Evolutionary conservation across 2,113 vertebrate species (phyloP).

Genomic region (Gavia stellata): DNA sequence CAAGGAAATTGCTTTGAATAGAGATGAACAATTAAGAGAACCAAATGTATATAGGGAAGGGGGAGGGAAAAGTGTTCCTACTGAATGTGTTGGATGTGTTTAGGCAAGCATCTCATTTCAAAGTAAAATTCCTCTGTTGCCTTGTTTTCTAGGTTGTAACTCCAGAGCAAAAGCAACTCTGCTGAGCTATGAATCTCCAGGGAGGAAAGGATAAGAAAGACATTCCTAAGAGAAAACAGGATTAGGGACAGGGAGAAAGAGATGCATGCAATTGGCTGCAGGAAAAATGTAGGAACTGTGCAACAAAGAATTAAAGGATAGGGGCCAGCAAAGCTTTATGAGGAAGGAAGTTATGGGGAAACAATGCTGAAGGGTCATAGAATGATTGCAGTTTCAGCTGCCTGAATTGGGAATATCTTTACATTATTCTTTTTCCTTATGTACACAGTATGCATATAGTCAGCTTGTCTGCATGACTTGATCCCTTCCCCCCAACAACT

Average conservation of each 20-base stretch:
- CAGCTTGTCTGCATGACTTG: neutral
- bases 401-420: neutral
- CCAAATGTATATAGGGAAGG: neutral
- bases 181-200: neutral
- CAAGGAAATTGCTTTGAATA: slow-evolving; percentile 28
- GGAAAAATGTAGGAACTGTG: neutral
- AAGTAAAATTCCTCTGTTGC: neutral
- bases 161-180: neutral
- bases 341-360: neutral
- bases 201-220: neutral
- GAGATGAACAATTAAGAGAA: slow-evolving; percentile 22
- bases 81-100: neutral
- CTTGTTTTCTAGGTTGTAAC: neutral
- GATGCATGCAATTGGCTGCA: neutral
- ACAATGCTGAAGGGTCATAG: neutral
- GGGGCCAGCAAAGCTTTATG: neutral
- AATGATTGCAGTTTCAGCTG: neutral
- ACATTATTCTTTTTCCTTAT: neutral
- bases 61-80: neutral
- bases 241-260: neutral
- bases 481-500: neutral
- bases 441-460: neutral
- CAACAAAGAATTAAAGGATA: neutral
- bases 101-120: neutral
- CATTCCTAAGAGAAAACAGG: neutral